These are phyloP conservation scores for Peromyscus polionotus DNA, from an alignment of 2,113 vertebrate species.

Conservation along the genomic window DNA sequence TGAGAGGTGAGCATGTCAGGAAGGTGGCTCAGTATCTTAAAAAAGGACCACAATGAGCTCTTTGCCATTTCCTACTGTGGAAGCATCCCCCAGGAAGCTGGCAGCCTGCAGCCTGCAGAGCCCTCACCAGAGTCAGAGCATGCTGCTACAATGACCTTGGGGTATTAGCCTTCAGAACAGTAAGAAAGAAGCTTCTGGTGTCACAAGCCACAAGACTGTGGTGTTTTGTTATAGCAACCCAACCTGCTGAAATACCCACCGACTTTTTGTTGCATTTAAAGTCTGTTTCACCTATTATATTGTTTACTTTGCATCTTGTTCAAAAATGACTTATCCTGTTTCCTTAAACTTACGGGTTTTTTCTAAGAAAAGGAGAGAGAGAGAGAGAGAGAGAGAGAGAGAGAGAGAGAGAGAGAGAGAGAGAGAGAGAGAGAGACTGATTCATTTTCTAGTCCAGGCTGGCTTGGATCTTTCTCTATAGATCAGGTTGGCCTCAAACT, in stretches of 20 bases:
- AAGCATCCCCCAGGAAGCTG: neutral
- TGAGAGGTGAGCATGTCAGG: no score
- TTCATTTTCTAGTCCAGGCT: neutral
- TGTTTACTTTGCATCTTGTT: conserved; percentile 53
- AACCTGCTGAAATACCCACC: neutral
- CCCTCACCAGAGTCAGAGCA: neutral
- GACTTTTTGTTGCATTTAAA: neutral
- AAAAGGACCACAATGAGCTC: neutral
- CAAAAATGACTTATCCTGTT: neutral
- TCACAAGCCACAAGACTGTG: neutral
- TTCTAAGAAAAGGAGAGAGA: neutral
- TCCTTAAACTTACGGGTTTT: neutral
- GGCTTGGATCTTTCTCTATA: neutral
- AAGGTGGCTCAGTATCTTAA: neutral
- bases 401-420: neutral
- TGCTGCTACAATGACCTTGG: neutral
- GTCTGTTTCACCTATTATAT: neutral
- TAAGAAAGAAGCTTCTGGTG: neutral
- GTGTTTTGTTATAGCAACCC: neutral
- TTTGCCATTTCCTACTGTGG: neutral
- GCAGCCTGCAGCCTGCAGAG: neutral
- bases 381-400: neutral
- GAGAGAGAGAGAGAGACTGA: neutral
- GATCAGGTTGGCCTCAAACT: neutral
- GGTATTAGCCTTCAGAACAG: neutral